These are phyloP conservation scores for Spisula subtruncata DNA, from an alignment of 2,888 invertebrate genomes.

Conservation along the genomic window DNA sequence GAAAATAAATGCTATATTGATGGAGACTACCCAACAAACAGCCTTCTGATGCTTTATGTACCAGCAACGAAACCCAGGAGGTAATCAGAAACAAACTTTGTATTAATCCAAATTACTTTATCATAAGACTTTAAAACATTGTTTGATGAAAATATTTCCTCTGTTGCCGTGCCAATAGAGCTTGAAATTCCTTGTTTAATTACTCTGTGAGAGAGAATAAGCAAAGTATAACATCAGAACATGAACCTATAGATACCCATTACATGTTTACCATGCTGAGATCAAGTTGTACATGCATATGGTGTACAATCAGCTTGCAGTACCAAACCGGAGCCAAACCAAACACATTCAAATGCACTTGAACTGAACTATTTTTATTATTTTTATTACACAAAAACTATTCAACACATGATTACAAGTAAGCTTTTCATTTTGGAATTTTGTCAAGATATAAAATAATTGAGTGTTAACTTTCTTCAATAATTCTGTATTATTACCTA, in stretches of 20 bases:
- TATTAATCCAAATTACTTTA: conserved; percentile 24
- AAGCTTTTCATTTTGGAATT: not conserved
- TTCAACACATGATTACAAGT: not conserved
- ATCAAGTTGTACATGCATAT: conserved; percentile 9
- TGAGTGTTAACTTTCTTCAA: not conserved
- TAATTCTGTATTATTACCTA: too few relatives aligned
- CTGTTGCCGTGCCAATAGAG: conserved; percentile 16
- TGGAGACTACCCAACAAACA: not conserved
- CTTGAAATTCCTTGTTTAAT: conserved; percentile 17
- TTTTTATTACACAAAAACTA: not conserved
- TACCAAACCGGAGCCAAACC: conserved; percentile 1
- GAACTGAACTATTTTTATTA: too few relatives aligned
- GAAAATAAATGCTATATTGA: not conserved
- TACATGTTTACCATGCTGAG: conserved; percentile 18
- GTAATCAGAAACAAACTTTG: not conserved
- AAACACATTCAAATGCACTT: conserved; percentile 19
- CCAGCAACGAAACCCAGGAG: not conserved
- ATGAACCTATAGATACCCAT: not conserved
- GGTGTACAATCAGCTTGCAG: conserved; percentile 24
- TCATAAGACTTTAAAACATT: conserved; percentile 22
- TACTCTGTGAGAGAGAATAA: not conserved
- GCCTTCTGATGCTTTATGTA: not conserved
- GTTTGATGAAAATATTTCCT: conserved; percentile 27
- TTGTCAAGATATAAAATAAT: not conserved
- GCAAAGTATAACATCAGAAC: not conserved